These are phyloP conservation scores for Lepidocyrtoides sp. DNA, from an alignment of 2,888 invertebrate species.

Conservation along the genomic window DNA sequence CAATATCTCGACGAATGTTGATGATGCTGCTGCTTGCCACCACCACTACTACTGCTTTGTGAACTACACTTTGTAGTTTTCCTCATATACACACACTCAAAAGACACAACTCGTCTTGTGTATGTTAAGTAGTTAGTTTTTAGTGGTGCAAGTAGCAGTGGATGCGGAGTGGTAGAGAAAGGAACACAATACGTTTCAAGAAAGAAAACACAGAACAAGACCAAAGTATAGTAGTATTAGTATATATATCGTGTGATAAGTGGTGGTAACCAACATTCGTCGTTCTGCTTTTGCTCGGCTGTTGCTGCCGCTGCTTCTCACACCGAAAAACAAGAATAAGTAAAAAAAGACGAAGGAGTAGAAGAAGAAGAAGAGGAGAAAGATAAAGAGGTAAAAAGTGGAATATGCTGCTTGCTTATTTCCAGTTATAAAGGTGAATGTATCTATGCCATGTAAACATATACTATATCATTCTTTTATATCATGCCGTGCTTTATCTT, in stretches of 20 bases:
- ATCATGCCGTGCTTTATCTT: not conserved
- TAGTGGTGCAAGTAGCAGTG: slow-evolving; percentile 4
- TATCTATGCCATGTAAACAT: slow-evolving; percentile 30
- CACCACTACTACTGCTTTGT: slow-evolving; percentile 40
- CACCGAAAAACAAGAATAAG: slow-evolving; percentile 1
- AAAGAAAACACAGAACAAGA: slow-evolving; percentile 47
- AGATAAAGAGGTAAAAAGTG: slow-evolving; percentile 12
- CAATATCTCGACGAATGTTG: slow-evolving; percentile 52
- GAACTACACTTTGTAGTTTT: slow-evolving; percentile 59
- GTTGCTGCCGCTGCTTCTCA: slow-evolving; percentile 8
- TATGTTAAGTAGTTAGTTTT: slow-evolving; percentile 75
- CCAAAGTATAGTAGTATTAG: not conserved
- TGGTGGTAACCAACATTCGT: slow-evolving; percentile 13
- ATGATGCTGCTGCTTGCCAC: slow-evolving; percentile 53
- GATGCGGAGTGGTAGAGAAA: not conserved
- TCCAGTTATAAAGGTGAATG: not conserved
- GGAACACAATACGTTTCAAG: slow-evolving; percentile 72
- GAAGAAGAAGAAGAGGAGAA: not conserved
- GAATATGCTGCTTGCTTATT: slow-evolving; percentile 4
- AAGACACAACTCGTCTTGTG: slow-evolving; percentile 55
- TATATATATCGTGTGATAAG: slow-evolving; percentile 39
- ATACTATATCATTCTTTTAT: not conserved
- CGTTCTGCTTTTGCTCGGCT: not conserved
- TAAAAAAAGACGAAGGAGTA: slow-evolving; percentile 7
- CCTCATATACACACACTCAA: slow-evolving; percentile 51